phyloP scores from a whole-genome alignment of 2,113 vertebrate genomes.

The Pachyramphus minor region DNA sequence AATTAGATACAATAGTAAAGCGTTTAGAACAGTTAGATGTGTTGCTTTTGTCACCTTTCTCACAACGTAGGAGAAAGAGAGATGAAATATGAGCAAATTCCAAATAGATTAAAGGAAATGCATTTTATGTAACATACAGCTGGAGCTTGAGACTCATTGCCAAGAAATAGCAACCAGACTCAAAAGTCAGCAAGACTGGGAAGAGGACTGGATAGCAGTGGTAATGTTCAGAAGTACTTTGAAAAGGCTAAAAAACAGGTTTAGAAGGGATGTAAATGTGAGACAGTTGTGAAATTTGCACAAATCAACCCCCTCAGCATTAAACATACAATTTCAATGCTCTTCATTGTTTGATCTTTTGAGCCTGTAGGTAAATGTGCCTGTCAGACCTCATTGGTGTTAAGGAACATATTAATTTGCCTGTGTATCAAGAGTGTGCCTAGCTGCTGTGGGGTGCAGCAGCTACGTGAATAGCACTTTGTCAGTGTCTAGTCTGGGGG shows the following conservation, averaged over 20 bases:
- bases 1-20: background rate
- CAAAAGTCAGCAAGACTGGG: background rate
- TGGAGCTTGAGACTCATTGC: background rate
- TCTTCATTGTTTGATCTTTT: background rate
- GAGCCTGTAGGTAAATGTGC: conserved; percentile 4
- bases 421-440: background rate
- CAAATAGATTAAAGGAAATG: conserved; percentile 16
- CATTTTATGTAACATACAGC: background rate
- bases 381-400: background rate
- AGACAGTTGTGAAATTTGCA: background rate
- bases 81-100: background rate
- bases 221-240: background rate
- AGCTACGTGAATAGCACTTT: background rate
- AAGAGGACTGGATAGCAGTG: background rate
- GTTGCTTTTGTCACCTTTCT: background rate
- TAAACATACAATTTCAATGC: background rate
- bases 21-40: background rate
- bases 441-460: background rate
- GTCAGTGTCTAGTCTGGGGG: background rate
- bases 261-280: background rate
- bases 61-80: background rate
- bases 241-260: background rate
- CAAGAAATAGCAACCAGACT: background rate
- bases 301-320: background rate
- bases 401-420: background rate